Conservation (phyloP, 2,888 invertebrate species). For the Eilema depressum region DNA sequence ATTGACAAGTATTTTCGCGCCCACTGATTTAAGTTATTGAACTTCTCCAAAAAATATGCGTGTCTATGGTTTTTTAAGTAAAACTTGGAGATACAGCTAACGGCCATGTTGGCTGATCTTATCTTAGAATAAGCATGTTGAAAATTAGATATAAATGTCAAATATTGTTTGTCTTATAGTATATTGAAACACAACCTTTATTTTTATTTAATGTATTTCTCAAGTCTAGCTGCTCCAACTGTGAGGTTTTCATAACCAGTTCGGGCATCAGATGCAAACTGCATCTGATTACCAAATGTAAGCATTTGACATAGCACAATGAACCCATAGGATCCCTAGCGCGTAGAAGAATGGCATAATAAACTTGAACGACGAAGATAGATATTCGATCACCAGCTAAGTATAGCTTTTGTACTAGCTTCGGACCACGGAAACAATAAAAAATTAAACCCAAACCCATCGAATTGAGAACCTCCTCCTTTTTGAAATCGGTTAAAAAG, state of each 20-base stretch:
- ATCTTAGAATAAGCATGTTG: not conserved
- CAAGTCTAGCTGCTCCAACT: not conserved
- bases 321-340: no score
- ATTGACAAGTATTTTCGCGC: slow-evolving; percentile 41
- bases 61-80: not conserved
- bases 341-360: no score
- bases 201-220: not conserved
- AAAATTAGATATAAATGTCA: not conserved
- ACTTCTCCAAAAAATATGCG: not conserved
- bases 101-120: not conserved
- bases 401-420: not conserved
- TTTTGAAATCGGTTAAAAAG: no score
- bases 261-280: not conserved
- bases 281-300: not conserved
- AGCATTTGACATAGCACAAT: no score
- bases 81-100: not conserved
- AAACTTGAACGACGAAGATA: no score
- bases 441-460: no score
- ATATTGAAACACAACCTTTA: not conserved
- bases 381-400: no score
- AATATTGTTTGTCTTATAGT: not conserved
- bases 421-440: not conserved
- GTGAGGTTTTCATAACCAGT: not conserved
- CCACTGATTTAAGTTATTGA: not conserved
- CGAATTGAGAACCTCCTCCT: no score